phyloP scores from a whole-genome alignment of 2,113 vertebrate genomes.

The Varanus komodoensis region DNA sequence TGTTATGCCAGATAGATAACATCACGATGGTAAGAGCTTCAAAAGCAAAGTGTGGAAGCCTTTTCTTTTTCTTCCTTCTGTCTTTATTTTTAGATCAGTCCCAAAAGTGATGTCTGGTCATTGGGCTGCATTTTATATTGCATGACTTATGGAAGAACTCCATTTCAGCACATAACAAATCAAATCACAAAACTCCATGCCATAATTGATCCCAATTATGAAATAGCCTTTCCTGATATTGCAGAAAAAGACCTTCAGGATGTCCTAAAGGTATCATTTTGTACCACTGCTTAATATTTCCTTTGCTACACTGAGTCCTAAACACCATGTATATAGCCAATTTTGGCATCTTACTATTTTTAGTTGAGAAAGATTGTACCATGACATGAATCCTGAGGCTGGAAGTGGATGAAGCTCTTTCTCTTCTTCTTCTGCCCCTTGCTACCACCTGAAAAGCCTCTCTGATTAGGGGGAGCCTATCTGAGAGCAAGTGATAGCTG shows the following conservation, averaged over 20 bases:
- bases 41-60: not conserved
- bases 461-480: no score
- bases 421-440: no score
- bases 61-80: not conserved
- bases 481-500: not conserved
- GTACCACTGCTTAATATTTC: not conserved
- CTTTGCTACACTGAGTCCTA: not conserved
- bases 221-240: conserved; percentile 91
- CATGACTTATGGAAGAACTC: conserved; percentile 96
- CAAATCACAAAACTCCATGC: conserved; percentile 93
- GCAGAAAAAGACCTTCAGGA: conserved; percentile 93
- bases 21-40: not conserved
- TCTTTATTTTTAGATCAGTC: conserved; percentile 84
- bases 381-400: not conserved
- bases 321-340: not conserved
- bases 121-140: conserved; percentile 96
- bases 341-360: not conserved
- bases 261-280: conserved; percentile 88
- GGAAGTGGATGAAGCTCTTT: not conserved
- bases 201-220: conserved; percentile 89
- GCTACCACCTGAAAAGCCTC: not conserved
- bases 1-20: not conserved
- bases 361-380: not conserved
- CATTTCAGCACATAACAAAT: conserved; percentile 95
- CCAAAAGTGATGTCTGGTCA: conserved; percentile 97